Base-by-base conservation (phyloP, 2,113 vertebrate genomes). In the Microcebus lehilahytsara region DNA sequence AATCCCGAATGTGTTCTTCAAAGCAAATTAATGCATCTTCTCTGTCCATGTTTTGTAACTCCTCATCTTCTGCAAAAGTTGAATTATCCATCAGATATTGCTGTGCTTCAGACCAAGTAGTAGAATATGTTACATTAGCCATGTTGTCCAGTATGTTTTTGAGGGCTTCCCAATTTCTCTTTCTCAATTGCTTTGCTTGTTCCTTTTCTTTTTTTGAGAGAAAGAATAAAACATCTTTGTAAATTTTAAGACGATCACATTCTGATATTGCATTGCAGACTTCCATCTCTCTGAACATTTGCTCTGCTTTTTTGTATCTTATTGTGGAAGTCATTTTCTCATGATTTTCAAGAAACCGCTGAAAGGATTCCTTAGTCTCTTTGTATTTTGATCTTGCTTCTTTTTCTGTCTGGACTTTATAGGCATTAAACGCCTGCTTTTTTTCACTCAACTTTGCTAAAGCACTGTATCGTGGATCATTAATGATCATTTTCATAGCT, bases 141-240 rank as follows among this genome's bases (percentile, higher is more conserved):
- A 99, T 99, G 98, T 99, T 99, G 93, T 99, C 99, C 93, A 99
- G 98, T 60, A 99, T 99, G 98, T 99, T 99, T 98, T 99, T 99
- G 95, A 99, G 98, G 71, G 99, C 99, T 95, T 99, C 99, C 99
- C 99, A 99, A 95, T 99, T 99, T 97, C 99, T 99, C 98, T 99
- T 99, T 11, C 99, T 98, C 12, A 99, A 98, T 62, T 99, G 99
- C 95, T 99, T 99, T 96, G 99, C 99, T 99, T 99, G 99, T 79
- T 99, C 99, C 99, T 99, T 99, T 98, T 99, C 99, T 95, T 99
- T 99, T 98, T 99, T 99, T 14, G 99, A 99, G 30, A 99, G 98
- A 96, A 99, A 99, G 97, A 99, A 99, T 92, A 99, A 98, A 85
- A 99, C 99, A 79, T 99, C 99, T 97, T 99, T 99, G 97, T 99